Conservation (phyloP, 2,888 invertebrate species). For the Lagria hirta region DNA sequence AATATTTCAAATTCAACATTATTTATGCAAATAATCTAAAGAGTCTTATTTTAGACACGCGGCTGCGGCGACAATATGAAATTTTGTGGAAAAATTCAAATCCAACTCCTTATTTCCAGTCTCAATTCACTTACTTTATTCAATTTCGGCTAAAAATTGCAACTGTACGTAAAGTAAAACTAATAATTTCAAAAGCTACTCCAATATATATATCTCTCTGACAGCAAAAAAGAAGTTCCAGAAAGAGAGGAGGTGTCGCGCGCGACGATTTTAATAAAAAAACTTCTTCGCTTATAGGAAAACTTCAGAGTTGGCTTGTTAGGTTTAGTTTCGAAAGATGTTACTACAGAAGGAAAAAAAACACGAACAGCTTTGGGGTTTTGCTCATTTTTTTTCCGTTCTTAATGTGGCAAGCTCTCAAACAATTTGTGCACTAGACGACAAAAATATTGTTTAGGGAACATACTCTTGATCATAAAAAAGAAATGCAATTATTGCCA, state of each 20-base stretch:
- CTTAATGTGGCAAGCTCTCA: constrained; percentile 8
- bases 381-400: constrained; percentile 2
- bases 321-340: constrained; percentile 20
- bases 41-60: too few species aligned
- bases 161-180: too few species aligned
- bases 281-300: constrained; percentile 20
- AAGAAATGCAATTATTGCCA: constrained; percentile 6
- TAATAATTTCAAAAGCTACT: too few species aligned
- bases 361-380: too few species aligned
- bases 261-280: constrained; percentile 18
- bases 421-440: constrained; percentile 11
- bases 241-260: constrained; percentile 11
- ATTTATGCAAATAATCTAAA: too few species aligned
- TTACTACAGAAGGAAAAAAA: constrained; percentile 7
- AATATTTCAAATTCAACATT: too few species aligned
- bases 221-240: neutral
- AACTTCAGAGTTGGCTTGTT: constrained; percentile 13
- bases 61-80: too few species aligned
- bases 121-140: too few species aligned
- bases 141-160: too few species aligned
- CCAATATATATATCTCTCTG: too few species aligned
- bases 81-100: too few species aligned
- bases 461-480: neutral
- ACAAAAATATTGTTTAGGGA: neutral
- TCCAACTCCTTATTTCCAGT: too few species aligned